Evolutionary conservation across 2,113 vertebrate genomes (phyloP).

Genomic region (Rallus limicola): DNA sequence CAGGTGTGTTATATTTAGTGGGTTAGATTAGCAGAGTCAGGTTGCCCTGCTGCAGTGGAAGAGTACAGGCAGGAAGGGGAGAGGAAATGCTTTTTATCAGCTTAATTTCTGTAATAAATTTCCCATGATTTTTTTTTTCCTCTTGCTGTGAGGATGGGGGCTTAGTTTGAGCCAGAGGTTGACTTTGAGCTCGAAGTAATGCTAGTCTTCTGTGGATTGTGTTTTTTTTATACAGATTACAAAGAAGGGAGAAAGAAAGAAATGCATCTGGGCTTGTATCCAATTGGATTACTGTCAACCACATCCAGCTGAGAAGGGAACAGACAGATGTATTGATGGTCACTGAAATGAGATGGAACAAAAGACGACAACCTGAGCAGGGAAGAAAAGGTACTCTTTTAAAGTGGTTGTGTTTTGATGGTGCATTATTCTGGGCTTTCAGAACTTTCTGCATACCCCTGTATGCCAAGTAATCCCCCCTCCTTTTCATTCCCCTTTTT

Average conservation of each 20-base stretch:
- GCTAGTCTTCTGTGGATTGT: neutral
- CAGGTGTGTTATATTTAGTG: conserved; percentile 1
- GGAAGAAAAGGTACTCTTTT: conserved; percentile 15
- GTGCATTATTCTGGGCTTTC: conserved; percentile 12
- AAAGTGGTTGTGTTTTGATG: neutral
- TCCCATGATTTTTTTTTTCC: neutral
- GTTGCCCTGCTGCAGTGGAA: conserved; percentile 16
- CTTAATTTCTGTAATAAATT: conserved; percentile 52
- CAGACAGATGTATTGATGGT: neutral
- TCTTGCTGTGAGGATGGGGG: neutral
- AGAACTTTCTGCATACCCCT: conserved; percentile 25
- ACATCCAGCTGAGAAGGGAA: neutral
- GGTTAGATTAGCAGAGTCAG: conserved; percentile 10
- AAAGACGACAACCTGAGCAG: neutral
- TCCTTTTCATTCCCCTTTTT: neutral
- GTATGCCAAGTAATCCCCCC: conserved; percentile 32
- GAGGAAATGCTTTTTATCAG: conserved; percentile 35
- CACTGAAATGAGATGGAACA: conserved; percentile 25
- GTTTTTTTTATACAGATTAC: neutral
- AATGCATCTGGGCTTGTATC: neutral
- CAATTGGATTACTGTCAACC: neutral
- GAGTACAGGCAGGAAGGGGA: neutral
- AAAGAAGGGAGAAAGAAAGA: neutral
- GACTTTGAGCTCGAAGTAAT: neutral
- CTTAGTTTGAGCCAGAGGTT: neutral